Evolutionary conservation across 2,888 invertebrate species (phyloP), one percentile per base, ranked within the genome.

Genomic region (Miltochrista miniata): DNA sequence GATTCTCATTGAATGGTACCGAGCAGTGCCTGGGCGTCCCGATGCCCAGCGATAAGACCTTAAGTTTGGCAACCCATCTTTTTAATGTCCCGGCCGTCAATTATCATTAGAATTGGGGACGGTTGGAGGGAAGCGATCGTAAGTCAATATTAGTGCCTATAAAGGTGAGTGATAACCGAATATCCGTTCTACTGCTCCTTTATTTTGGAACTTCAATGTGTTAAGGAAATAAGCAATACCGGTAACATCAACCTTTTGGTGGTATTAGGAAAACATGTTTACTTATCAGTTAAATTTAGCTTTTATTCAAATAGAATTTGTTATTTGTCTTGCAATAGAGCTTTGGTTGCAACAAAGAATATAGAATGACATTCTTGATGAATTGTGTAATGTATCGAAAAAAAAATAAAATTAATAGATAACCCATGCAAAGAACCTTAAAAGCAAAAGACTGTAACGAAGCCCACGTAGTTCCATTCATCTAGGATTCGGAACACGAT

Each of bases 81-180:
- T 85, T 84, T 86, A 85, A 86, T 82, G 83, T 78, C 80, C 71
- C 55, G 61, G 71, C 68, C 83, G 79, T 87, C 86, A 88, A 88
- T 87, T 88, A 86, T 84, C 87, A 88, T 87, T 87, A 86, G 78
- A 82, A 83, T 82, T 76, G 71, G 74, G 71, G 68, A 72, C 68
- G 60, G 68, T 76, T 72, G 70, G 68, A 61, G 73, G 72, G 74
- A 74, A 77, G 64, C 70, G 74, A 69, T 71, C 84, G 75, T 88
- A 83, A 86, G 78, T 89, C 87, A 88, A 83, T 83, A 86, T 88
- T 87, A 89, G 81, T 83, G 86, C 67, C 87, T 80, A 88, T 89
- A 89, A 88, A 88, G 85, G 86, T 87, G 87, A 87, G 73, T 83
- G 81, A 89, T 88, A 86, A 80, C 86, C 82, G 67, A 68, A 74